phyloP scores from a whole-genome alignment of 2,888 invertebrate genomes.

The Proisotoma minuta region DNA sequence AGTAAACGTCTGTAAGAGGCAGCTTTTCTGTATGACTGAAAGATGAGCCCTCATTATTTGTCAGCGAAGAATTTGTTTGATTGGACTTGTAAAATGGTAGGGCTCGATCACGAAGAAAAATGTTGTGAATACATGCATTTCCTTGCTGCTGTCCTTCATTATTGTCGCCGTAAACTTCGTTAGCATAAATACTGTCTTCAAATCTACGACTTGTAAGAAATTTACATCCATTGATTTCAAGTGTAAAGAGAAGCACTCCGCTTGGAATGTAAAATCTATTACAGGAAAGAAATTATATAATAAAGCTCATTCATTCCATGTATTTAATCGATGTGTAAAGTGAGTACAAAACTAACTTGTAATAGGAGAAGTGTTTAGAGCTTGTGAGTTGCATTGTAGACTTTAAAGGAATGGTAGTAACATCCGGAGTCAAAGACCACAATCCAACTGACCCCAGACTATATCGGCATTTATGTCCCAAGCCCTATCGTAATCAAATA shows the following conservation, averaged over 20 bases:
- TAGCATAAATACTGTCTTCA: conserved; percentile 32
- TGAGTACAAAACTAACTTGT: conserved; percentile 51
- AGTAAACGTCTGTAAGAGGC: conserved; percentile 54
- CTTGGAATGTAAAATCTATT: conserved; percentile 54
- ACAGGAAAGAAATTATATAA: conserved; percentile 8
- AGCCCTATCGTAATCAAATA: conserved; percentile 50
- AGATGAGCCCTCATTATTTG: conserved; percentile 49
- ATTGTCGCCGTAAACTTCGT: conserved; percentile 1
- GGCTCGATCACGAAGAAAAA: conserved; percentile 51
- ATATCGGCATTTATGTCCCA: conserved; percentile 54
- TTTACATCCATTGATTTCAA: conserved; percentile 52
- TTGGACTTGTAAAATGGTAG: conserved; percentile 51
- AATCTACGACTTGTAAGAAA: conserved; percentile 48
- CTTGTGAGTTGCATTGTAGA: conserved; percentile 50
- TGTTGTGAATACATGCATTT: conserved; percentile 51
- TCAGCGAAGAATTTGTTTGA: conserved; percentile 47
- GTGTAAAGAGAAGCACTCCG: conserved; percentile 52
- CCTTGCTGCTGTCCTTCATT: conserved; percentile 16
- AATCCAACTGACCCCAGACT: conserved; percentile 55
- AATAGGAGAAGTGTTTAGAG: conserved; percentile 52
- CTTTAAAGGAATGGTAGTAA: conserved; percentile 52
- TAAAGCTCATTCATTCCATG: not conserved
- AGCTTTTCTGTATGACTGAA: conserved; percentile 50
- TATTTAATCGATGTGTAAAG: conserved; percentile 1
- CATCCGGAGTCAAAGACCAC: conserved; percentile 52